Evolutionary conservation across 2,113 vertebrate species (phyloP).

Genomic region (Panurus biarmicus): DNA sequence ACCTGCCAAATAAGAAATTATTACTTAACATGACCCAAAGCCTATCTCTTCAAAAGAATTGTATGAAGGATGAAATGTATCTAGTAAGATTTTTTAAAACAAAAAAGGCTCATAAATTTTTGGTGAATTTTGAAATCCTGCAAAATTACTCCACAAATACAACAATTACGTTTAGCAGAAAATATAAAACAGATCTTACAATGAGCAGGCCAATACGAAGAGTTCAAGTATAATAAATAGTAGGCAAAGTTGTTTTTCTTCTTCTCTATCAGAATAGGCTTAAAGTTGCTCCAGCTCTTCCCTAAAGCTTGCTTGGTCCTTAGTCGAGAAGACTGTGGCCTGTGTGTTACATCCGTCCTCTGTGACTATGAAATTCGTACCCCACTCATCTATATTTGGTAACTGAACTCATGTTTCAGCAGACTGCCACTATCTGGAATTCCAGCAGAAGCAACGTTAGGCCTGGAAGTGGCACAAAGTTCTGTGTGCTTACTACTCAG

Average conservation of each 20-base stretch:
- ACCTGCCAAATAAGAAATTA: neutral
- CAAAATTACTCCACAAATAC: neutral
- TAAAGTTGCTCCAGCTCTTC: constrained; percentile 42
- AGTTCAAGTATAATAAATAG: neutral
- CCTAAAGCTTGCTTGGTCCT: constrained; percentile 61
- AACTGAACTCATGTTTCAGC: constrained; percentile 91
- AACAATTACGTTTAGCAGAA: neutral
- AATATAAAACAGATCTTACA: constrained; percentile 61
- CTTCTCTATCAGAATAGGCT: neutral
- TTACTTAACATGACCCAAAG: neutral
- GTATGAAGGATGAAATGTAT: neutral
- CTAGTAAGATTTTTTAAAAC: neutral
- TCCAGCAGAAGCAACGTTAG: constrained; percentile 48
- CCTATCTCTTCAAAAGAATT: neutral
- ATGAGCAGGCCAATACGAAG: constrained; percentile 26
- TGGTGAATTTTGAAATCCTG: neutral
- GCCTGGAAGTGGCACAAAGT: constrained; percentile 52
- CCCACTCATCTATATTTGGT: constrained; percentile 90
- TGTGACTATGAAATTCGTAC: constrained; percentile 73
- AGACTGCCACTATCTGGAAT: constrained; percentile 75
- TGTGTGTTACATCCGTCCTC: constrained; percentile 82
- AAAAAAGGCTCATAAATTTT: neutral
- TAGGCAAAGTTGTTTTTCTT: neutral
- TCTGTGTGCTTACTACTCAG: constrained; percentile 33
- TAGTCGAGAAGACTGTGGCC: constrained; percentile 74